Evolutionary conservation across 2,888 invertebrate genomes (phyloP), one percentile per base, ranked within the genome.

Genomic region (Stenolophus ochropezus): DNA sequence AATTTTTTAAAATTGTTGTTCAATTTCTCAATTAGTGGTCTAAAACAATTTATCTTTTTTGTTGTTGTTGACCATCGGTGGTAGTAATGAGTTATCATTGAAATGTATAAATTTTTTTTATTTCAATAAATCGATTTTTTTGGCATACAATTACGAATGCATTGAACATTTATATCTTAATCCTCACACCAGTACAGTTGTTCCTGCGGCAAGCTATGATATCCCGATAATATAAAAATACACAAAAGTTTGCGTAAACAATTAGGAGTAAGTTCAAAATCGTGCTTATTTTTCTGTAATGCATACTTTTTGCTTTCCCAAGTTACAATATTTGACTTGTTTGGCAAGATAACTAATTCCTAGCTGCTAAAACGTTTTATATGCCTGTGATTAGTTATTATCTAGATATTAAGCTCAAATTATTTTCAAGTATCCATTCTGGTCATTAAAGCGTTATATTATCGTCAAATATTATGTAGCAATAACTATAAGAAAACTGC

Each of bases 111-210:
- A 51, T 51, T 0, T 53, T 2, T 51, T 79, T 71, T 71, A 79
- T 79, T 53, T 79, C 53, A 11, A 69, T 27, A 71, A 23, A 69
- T 53, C 49, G 21, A 53, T 69, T 69, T 5, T n/a, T 49, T 65
- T 3, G 78, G 8, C 47, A 78, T 47, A 6, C 65, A 65, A 25
- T 65, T 65, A 65, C 78, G 42, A 23, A n/a, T 25, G 11, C 33
- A 25, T 4, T 4, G 4, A 1, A 78, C 14, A 65, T 47, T 47
- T 1, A 79, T 14, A 51, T 79, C 51, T 69, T 79, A 69, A 69
- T 79, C 79, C 69, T 79, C 69, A 69, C 71, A 79, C 79, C 79
- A 79, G 53, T 79, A 79, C 25, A 79, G 25, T 69, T 71, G 69
- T 53, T 53, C 18, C 51, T 49, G 79, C 2, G 71, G 79, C 27